Evolutionary conservation across 2,113 vertebrate genomes (phyloP).

Genomic region (Muntiacus reevesi): DNA sequence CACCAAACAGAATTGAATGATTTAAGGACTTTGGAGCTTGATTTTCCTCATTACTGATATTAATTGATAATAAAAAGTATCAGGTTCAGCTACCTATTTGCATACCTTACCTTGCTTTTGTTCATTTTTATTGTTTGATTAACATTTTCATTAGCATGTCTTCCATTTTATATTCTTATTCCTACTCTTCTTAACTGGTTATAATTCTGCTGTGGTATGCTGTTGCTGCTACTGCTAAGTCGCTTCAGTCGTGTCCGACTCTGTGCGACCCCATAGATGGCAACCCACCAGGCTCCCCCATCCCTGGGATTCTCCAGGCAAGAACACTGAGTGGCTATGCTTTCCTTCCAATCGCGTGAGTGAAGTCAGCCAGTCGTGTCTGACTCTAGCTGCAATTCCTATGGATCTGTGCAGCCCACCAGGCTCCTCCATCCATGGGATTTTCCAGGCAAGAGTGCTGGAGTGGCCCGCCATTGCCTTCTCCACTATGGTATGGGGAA

Average conservation of each 20-base stretch:
- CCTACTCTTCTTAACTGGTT: background rate
- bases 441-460: background rate
- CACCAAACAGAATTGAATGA: background rate
- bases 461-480: background rate
- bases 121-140: background rate
- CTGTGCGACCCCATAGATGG: background rate
- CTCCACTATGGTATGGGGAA: background rate
- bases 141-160: background rate
- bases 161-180: background rate
- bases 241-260: background rate
- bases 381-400: no score
- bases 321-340: no score
- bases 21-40: background rate
- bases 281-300: background rate
- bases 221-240: background rate
- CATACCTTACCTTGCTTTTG: constrained; percentile 24
- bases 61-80: constrained; percentile 19
- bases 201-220: background rate
- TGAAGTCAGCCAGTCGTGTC: background rate
- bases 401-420: no score
- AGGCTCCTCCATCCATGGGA: background rate
- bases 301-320: background rate
- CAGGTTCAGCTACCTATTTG: background rate
- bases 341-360: no score
- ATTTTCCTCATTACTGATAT: background rate